A percentile compares a stretch with the other conserved stretches of the same genome.
phyloP scores from a whole-genome alignment of 92 coral and sea anemone species.

The Phenganax subtilis region DNA sequence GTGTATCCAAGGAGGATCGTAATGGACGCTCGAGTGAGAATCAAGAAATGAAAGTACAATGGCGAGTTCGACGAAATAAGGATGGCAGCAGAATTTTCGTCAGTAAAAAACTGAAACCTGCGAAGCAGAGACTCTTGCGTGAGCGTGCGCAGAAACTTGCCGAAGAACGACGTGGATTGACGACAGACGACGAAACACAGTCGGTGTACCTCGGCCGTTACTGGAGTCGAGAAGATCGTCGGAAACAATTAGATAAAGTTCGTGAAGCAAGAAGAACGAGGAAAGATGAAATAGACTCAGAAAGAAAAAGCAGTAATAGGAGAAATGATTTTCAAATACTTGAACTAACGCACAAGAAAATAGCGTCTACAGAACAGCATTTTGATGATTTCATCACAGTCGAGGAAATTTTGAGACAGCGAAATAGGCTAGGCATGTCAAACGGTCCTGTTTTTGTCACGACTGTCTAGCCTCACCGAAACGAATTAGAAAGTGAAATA shows the following conservation, averaged over 20 bases:
- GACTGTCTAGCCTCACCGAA: slow-evolving; percentile 55
- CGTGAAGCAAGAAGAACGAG: slow-evolving; percentile 78
- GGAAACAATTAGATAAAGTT: slow-evolving; percentile 78
- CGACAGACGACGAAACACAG: slow-evolving; percentile 93
- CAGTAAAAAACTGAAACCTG: slow-evolving; percentile 77
- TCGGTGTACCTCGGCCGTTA: slow-evolving; percentile 92
- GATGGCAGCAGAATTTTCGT: slow-evolving; percentile 92
- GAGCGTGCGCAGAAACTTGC: slow-evolving; percentile 95
- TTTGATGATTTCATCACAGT: slow-evolving; percentile 97
- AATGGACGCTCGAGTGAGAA: slow-evolving; percentile 39
- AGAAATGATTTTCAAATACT: slow-evolving; percentile 77
- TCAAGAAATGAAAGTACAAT: slow-evolving; percentile 69
- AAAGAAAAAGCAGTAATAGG: slow-evolving; percentile 60
- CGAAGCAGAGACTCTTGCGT: slow-evolving; percentile 80
- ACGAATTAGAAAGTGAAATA: neutral
- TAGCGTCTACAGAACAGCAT: slow-evolving; percentile 61
- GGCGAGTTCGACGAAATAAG: slow-evolving; percentile 87
- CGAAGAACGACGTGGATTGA: slow-evolving; percentile 91
- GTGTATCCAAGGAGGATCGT: slow-evolving; percentile 56
- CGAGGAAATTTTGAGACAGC: slow-evolving; percentile 79
- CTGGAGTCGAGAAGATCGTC: slow-evolving; percentile 87
- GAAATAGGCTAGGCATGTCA: slow-evolving; percentile 73
- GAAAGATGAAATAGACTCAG: slow-evolving; percentile 59
- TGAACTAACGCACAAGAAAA: slow-evolving; percentile 79
- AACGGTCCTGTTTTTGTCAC: slow-evolving; percentile 93